A percentile compares a stretch with the other conserved stretches of the same genome.
Conservation (phyloP, 2,888 invertebrate species). For the Limnephilus lunatus region DNA sequence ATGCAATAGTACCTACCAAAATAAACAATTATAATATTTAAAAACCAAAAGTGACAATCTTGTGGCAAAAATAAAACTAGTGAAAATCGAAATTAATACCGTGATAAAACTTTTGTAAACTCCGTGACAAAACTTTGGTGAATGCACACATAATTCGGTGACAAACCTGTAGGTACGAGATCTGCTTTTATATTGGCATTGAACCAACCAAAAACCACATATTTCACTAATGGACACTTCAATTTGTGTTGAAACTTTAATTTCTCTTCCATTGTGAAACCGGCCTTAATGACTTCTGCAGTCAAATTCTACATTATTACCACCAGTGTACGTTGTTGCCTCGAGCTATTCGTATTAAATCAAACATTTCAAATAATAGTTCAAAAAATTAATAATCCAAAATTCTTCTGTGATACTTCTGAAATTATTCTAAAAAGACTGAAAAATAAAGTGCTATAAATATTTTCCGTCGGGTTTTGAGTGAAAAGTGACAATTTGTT, state of each 20-base stretch:
- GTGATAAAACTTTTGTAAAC: neutral
- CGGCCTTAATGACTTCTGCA: neutral
- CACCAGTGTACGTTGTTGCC: neutral
- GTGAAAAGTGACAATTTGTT: neutral
- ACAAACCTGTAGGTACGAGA: neutral
- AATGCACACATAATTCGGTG: neutral
- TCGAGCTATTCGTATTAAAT: conserved; percentile 4
- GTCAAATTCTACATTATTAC: neutral
- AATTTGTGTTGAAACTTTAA: neutral
- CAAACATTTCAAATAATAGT: neutral
- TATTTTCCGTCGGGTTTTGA: neutral
- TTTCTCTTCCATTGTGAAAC: conserved; percentile 30
- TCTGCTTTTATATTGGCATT: neutral
- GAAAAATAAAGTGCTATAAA: conserved; percentile 11
- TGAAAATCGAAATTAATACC: neutral
- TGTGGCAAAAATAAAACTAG: neutral
- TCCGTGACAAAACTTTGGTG: neutral
- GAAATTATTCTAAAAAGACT: conserved; percentile 18
- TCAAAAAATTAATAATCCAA: neutral
- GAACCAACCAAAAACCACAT: neutral
- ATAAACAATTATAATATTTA: neutral
- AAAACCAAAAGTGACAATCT: conserved; percentile 34
- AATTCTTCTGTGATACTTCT: conserved; percentile 22
- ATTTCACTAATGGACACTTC: conserved; percentile 1
- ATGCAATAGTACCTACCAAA: neutral